A percentile compares a stretch with the other conserved stretches of the same genome.
Conservation (phyloP, 2,888 invertebrate genomes). For the Trissolcus brochymenae region DNA sequence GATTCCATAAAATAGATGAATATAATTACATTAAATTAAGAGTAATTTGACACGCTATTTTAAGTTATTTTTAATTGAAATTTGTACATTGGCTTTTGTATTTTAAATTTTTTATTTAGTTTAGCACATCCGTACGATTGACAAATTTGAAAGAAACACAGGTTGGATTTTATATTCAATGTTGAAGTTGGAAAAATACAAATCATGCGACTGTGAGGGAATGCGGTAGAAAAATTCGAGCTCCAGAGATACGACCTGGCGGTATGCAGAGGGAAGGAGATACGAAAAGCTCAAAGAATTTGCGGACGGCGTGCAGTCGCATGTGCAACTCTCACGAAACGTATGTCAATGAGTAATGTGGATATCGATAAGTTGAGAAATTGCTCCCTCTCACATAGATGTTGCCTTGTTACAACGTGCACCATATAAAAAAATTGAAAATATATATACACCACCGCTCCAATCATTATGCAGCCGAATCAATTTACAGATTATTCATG, state of each 20-base stretch:
- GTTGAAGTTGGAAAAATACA: conserved; percentile 38
- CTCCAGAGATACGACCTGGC: conserved; percentile 30
- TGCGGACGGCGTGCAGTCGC: conserved; percentile 30
- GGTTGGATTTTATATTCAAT: conserved; percentile 32
- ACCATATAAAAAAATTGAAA: conserved; percentile 9
- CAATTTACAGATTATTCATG: no score
- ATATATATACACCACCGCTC: no score
- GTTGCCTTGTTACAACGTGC: conserved; percentile 34
- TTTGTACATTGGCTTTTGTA: no score
- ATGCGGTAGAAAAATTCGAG: conserved; percentile 36
- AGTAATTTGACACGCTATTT: no score
- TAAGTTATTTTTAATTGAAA: no score
- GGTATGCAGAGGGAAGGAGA: conserved; percentile 32
- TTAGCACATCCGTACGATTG: not conserved
- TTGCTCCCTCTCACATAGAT: conserved; percentile 19
- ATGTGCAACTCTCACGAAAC: conserved; percentile 40
- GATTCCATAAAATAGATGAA: no score
- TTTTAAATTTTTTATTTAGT: no score
- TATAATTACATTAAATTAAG: no score
- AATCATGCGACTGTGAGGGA: conserved; percentile 41
- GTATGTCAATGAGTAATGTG: conserved; percentile 32
- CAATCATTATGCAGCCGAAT: conserved; percentile 3
- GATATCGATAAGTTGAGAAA: conserved; percentile 46
- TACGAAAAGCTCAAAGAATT: conserved; percentile 39
- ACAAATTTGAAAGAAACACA: conserved; percentile 4